Conservation (phyloP, 2,888 invertebrate genomes). For the Erpobdella octoculata region DNA sequence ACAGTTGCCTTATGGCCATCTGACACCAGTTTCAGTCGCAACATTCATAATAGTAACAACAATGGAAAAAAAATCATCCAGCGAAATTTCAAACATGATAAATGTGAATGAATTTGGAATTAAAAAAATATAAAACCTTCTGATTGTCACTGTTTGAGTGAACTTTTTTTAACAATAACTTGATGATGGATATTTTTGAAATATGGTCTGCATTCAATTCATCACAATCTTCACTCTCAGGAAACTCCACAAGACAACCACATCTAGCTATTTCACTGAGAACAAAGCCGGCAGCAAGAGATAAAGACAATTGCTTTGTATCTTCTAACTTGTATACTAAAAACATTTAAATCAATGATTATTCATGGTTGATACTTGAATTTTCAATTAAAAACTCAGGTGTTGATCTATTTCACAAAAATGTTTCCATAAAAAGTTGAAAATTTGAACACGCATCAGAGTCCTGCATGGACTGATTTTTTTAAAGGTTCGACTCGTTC, state of each 20-base stretch:
- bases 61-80: too few relatives aligned
- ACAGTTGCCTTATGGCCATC: too few relatives aligned
- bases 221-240: constrained; percentile 46
- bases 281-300: constrained; percentile 57
- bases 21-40: too few relatives aligned
- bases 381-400: too few relatives aligned
- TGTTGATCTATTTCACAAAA: too few relatives aligned
- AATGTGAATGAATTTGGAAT: too few relatives aligned
- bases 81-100: neutral
- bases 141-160: constrained; percentile 50
- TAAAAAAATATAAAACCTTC: constrained; percentile 40
- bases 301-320: constrained; percentile 28
- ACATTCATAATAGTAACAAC: too few relatives aligned
- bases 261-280: constrained; percentile 64
- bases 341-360: neutral
- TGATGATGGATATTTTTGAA: constrained; percentile 66
- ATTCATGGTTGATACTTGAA: neutral
- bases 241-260: constrained; percentile 61
- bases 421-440: too few relatives aligned
- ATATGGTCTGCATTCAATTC: constrained; percentile 37
- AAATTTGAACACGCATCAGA: too few relatives aligned
- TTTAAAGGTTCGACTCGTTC: too few relatives aligned
- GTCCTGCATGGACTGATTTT: too few relatives aligned
- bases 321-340: constrained; percentile 22
- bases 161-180: constrained; percentile 65